Base-by-base conservation (phyloP, 2,797 vertebrate species). In the Echeneis naucrates region DNA sequence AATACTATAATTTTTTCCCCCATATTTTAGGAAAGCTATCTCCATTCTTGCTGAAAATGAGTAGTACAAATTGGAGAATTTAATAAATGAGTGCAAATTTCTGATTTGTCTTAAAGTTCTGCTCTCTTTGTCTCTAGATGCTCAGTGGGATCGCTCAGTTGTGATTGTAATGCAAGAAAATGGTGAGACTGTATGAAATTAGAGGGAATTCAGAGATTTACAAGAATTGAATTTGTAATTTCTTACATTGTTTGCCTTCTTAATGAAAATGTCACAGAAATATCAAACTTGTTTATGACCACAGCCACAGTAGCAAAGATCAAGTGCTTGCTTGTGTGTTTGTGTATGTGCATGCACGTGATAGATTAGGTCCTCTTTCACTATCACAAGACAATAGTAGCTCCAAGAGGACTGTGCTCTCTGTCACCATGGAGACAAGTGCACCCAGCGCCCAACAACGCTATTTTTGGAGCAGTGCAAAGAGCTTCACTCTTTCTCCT, bases 401-500 rank as follows among this genome's bases (percentile, higher is more conserved):
- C 89, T 90, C 89, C 85, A 91, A 91, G 85, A 94, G 91, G 89
- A 92, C 90, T 87, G 86, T 70, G 81, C 91, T 90, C 86, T 84
- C 85, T 68, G 82, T 95, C 87, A 89, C 94, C 93, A 95, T 95
- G 94, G 94, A 95, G 94, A 95, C 94, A 93, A 92, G 91, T 85
- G 87, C 92, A 93, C 88, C 93, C 89, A 86, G 92, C 72, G 79
- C 91, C 94, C 94, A 95, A 95, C 93, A 93, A 90, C 77, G 84
- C 93, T 95, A 95, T 95, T 95, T 95, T 94, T 93, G 93, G 92
- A 94, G 87, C 75, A 71, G 87, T 76, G 89, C 84, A 88, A 94
- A 93, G 90, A 93, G 90, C 91, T 90, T 85, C 91, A 85, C 87
- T 91, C 87, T 89, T 88, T 87, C 77, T 90, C 78, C 79, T 86